These are phyloP conservation scores for Acrossocheilus wenchowensis DNA, from an alignment of 2,797 vertebrate genomes.

Conservation along the genomic window DNA sequence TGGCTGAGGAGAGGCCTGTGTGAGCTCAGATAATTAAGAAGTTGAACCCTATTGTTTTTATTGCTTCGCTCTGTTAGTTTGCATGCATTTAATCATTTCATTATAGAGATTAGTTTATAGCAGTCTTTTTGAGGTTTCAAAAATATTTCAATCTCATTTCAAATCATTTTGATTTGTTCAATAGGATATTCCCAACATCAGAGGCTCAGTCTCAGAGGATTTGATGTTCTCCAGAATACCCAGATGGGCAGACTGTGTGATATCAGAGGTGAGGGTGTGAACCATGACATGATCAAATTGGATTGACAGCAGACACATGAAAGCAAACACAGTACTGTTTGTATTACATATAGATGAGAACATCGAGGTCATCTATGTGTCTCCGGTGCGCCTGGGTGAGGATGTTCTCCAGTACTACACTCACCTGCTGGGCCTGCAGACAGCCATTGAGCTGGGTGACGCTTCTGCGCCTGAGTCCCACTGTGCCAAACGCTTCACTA, in stretches of 20 bases:
- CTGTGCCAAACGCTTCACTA: conserved; percentile 81
- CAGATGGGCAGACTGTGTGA: conserved; percentile 90
- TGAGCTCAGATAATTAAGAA: conserved; percentile 99
- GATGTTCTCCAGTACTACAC: conserved; percentile 85
- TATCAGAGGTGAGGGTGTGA: conserved; percentile 61
- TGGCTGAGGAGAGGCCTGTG: conserved; percentile 98
- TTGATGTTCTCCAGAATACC: conserved; percentile 82
- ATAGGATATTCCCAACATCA: conserved; percentile 81
- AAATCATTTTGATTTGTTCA: conserved; percentile 58
- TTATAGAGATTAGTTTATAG: conserved; percentile 96
- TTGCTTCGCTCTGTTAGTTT: conserved; percentile 88
- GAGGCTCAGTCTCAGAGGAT: conserved; percentile 72
- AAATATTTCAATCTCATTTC: conserved; percentile 57
- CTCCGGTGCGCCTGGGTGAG: conserved; percentile 80
- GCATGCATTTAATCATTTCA: conserved; percentile 99
- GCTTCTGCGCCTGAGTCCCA: conserved; percentile 69
- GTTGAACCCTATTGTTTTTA: conserved; percentile 97
- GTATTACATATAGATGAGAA: conserved; percentile 81
- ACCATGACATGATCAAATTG: neutral
- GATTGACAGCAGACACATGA: neutral
- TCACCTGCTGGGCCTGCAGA: conserved; percentile 83
- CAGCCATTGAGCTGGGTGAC: conserved; percentile 72
- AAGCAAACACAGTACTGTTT: neutral
- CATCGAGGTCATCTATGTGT: conserved; percentile 90
- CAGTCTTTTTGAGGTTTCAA: conserved; percentile 68